Base-by-base conservation (phyloP, 2,113 vertebrate species). In the Hylia prasina region DNA sequence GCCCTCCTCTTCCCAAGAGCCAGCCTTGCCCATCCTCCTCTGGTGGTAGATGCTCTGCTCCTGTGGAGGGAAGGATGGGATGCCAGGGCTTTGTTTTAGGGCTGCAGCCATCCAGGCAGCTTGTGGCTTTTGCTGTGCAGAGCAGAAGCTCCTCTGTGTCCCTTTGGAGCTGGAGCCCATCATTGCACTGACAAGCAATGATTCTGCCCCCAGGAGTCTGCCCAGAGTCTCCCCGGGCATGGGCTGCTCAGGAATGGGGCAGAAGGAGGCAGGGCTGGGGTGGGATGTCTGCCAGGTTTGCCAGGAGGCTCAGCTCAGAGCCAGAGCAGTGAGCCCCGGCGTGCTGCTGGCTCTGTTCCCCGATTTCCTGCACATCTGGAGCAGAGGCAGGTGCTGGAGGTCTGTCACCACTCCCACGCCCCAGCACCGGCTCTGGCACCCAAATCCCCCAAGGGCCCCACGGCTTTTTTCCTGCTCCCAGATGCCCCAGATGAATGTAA, bases 291-390 rank as follows among this genome's bases (percentile, higher is more conserved):
- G 17, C 51, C 70, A 70, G 69, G 17, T 37, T 31, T 86, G 65
- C n/a, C 0, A 2, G 45, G 33, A 10, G 6, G 13, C 65, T 82
- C n/a, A 71, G 82, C 64, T 69, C 54, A 69, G 78, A 37, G 35
- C 39, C 25, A 4, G 15, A 33, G 22, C 77, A 44, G 66, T 0
- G 3, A 89, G 58, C 21, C 68, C 68, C 1, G 0, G 35, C 3
- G 2, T 92, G 93, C 82, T 70, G 48, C 70, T 0, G 0, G n/a
- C 60, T n/a, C 70, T 2, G 15, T 47, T 85, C 75, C 33, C 51
- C 54, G 22, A 75, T 89, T 30, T 21, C 88, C 85, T 0, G 9
- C 79, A 69, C 89, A 83, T 80, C 86, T 96, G 94, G 75, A 88
- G 66, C 66, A 54, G 76, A 56, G 7, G 4, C 45, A n/a, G 64